A percentile compares a stretch with the other conserved stretches of the same genome.
phyloP scores from a whole-genome alignment of 2,888 invertebrate genomes.

The Hedya salicella region DNA sequence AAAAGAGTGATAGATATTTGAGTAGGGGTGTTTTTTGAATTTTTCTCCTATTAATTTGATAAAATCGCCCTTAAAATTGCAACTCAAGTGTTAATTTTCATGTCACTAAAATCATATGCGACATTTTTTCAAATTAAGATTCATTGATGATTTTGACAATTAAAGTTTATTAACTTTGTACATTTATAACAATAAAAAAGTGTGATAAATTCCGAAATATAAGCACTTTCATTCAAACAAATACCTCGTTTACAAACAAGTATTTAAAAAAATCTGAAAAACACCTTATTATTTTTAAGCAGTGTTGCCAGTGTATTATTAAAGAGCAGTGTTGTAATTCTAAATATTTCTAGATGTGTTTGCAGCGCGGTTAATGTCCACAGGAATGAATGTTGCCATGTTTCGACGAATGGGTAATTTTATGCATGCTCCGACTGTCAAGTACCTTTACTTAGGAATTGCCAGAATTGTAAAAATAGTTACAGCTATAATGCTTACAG shows the following conservation, averaged over 20 bases:
- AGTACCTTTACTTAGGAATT: slow-evolving; percentile 18
- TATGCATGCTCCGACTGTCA: slow-evolving; percentile 57
- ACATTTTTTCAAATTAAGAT: too few species aligned
- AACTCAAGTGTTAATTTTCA: too few species aligned
- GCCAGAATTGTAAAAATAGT: background rate
- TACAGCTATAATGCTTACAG: background rate
- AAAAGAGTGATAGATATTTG: slow-evolving; percentile 7
- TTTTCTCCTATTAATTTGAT: background rate
- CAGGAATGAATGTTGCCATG: slow-evolving; percentile 80
- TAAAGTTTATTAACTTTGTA: too few species aligned
- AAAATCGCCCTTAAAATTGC: background rate
- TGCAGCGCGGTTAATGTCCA: slow-evolving; percentile 69
- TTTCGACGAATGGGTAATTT: slow-evolving; percentile 75
- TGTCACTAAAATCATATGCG: too few species aligned
- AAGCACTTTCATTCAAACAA: too few species aligned
- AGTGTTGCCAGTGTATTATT: slow-evolving; percentile 40
- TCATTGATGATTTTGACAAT: too few species aligned
- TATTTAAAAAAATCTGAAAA: background rate
- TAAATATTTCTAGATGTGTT: slow-evolving; percentile 53
- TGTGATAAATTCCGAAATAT: too few species aligned
- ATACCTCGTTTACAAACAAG: too few species aligned
- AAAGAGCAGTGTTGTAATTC: slow-evolving; percentile 39
- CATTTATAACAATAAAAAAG: too few species aligned
- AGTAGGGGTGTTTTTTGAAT: slow-evolving; percentile 16
- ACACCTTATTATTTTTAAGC: slow-evolving; percentile 5